Base-by-base conservation (phyloP, 2,797 vertebrate genomes). In the Poeciliopsis paucimaculata region DNA sequence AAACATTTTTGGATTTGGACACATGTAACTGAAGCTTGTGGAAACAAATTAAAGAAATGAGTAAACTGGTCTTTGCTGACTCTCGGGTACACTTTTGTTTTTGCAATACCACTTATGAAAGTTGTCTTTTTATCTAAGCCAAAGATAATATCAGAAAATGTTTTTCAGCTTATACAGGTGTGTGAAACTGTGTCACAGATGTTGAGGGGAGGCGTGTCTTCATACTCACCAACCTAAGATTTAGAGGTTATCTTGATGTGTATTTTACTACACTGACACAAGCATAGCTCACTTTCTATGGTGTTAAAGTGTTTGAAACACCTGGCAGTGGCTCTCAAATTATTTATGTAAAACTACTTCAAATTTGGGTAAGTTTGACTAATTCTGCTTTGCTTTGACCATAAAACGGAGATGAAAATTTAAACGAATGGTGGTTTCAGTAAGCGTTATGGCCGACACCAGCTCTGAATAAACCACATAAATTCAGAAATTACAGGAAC, bases 111-210 rank as follows among this genome's bases (percentile, higher is more conserved):
- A 12, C 0, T 77, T 75, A 15, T 55, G 6, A 70, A n/a, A 51
- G 39, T 68, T 72, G 9, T 15, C 26, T 76, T 45, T 78, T 10
- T 77, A 46, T 76, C 4, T 28, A 16, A 9, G 1, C 12, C 34
- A 0, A 28, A 88, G 86, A 90, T 89, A 1, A 82, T 80, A 87
- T 90, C 90, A 84, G 49, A 80, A 88, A 73, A 78, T 8, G 31
- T 83, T 84, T 79, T 82, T 86, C 72, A 46, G 28, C 28, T 1
- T 1, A 0, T 88, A 87, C 92, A 92, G 89, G 89, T 93, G 93
- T 87, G 76, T 75, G 76, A 75, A 92, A 90, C 82, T 93, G 88
- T 94, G 91, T 92, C 91, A 90, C 90, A 93, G 87, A 89, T 90
- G 90, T 89, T 77, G 4, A 45, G 76, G 88, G 87, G 92, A 91